Evolutionary conservation across 2,797 vertebrate species (phyloP).

Genomic region (Gymnoscopelus braueri): DNA sequence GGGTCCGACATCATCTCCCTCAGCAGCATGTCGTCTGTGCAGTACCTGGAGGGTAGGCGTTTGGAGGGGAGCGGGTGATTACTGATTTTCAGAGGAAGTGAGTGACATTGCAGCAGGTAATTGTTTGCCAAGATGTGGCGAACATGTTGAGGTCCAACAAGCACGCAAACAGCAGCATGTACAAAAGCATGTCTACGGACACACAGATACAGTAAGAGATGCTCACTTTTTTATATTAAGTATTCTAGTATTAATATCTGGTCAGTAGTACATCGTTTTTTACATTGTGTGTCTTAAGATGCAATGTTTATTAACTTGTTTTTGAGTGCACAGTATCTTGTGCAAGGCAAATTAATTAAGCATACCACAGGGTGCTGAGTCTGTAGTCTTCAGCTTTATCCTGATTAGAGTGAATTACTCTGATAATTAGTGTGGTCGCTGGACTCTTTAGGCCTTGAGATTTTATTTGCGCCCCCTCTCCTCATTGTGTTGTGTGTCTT

Average conservation of each 20-base stretch:
- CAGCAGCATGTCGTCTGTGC: slow-evolving; percentile 86
- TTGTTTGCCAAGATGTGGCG: no score
- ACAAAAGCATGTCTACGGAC: no score
- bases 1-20: slow-evolving; percentile 91
- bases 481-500: slow-evolving; percentile 49
- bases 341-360: slow-evolving; percentile 21
- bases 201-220: no score
- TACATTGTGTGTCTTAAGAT: no score
- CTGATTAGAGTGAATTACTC: slow-evolving; percentile 64
- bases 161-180: no score
- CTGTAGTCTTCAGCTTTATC: slow-evolving; percentile 41
- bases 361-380: slow-evolving; percentile 32
- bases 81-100: not conserved
- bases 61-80: not conserved
- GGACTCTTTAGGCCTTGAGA: slow-evolving; percentile 45
- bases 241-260: no score
- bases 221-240: no score
- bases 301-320: not conserved
- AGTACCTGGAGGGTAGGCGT: slow-evolving; percentile 78
- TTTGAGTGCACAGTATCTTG: slow-evolving; percentile 4
- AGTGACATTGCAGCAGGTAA: no score
- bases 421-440: slow-evolving; percentile 61
- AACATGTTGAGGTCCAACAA: no score
- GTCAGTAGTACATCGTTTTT: no score
- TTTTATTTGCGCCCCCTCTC: slow-evolving; percentile 49